Evolutionary conservation across 2,797 vertebrate species (phyloP).

Genomic region (Hydrophis major): DNA sequence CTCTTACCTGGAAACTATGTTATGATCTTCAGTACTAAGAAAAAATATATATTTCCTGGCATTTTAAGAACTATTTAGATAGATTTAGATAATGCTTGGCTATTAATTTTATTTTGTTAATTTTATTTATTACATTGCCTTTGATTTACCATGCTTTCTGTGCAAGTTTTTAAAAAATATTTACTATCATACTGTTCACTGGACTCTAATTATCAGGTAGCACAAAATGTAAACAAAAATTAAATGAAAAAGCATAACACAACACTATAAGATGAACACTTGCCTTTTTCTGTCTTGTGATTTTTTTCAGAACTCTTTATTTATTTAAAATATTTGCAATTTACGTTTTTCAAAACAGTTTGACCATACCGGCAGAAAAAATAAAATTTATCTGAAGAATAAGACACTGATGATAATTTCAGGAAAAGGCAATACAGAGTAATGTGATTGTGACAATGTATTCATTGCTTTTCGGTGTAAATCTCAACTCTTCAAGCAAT

Average conservation of each 20-base stretch:
- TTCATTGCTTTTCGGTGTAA: conserved; percentile 27
- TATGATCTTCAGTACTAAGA: neutral
- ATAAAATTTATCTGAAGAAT: neutral
- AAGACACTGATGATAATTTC: neutral
- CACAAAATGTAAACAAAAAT: too few species aligned
- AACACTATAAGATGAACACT: neutral
- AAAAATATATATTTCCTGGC: too few species aligned
- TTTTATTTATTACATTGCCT: neutral
- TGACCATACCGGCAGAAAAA: neutral
- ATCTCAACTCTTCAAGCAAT: conserved; percentile 47
- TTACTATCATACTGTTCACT: too few species aligned
- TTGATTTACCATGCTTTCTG: too few species aligned
- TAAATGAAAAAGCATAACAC: too few species aligned
- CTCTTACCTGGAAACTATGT: too few species aligned
- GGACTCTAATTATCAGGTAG: too few species aligned
- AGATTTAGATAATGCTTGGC: too few species aligned
- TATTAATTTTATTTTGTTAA: neutral
- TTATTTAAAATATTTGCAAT: neutral
- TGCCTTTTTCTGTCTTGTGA: neutral
- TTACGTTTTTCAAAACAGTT: neutral
- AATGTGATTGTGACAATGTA: conserved; percentile 20
- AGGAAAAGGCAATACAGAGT: conserved; percentile 21
- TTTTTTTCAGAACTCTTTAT: neutral
- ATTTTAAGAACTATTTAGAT: neutral
- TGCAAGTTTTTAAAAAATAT: too few species aligned